These are phyloP conservation scores for Pollenia labialis DNA, from an alignment of 2,888 invertebrate species.

Conservation along the genomic window DNA sequence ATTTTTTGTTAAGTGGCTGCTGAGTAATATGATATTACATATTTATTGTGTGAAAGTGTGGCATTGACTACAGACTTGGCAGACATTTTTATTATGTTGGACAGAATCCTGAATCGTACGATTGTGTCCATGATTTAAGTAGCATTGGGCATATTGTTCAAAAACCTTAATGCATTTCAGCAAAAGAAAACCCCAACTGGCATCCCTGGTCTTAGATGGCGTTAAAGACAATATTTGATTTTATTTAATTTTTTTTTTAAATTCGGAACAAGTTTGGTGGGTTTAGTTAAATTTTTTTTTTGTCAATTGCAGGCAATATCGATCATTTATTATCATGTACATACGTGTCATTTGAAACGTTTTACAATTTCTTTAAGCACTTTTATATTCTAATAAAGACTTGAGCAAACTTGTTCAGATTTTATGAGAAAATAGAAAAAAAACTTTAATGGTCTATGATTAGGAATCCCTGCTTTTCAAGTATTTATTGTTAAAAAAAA, in stretches of 20 bases:
- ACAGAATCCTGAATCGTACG: no score
- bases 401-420: background rate
- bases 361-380: conserved; percentile 16
- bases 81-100: no score
- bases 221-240: conserved; percentile 1
- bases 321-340: conserved; percentile 28
- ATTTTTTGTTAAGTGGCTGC: no score
- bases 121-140: no score
- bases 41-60: no score
- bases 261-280: conserved; percentile 60
- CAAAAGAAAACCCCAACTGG: no score
- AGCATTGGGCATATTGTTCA: no score
- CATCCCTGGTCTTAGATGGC: background rate
- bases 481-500: background rate
- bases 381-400: background rate
- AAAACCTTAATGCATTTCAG: no score
- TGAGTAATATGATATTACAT: no score
- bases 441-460: background rate
- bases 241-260: conserved; percentile 2
- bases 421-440: background rate
- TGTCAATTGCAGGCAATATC: conserved; percentile 20
- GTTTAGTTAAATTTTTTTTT: conserved; percentile 13
- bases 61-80: no score
- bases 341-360: conserved; percentile 61
- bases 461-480: background rate